Evolutionary conservation across 2,888 invertebrate species (phyloP).

Genomic region (Ypsolopha scabrella): DNA sequence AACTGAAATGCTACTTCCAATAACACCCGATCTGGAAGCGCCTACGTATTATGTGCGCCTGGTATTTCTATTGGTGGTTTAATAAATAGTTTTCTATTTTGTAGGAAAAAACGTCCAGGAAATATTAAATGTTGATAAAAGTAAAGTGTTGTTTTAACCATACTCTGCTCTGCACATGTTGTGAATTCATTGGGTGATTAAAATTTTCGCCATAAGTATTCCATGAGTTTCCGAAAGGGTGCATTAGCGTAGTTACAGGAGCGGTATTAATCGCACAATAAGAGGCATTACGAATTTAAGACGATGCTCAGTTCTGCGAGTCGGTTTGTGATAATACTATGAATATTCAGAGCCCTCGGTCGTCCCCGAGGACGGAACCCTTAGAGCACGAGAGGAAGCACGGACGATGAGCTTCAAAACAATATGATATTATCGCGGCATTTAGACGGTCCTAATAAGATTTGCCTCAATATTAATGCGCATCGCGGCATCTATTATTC

Average conservation of each 20-base stretch:
- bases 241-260: constrained; percentile 20
- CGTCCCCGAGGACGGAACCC: constrained; percentile 60
- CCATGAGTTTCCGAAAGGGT: too few relatives aligned
- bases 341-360: constrained; percentile 57
- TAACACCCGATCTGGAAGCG: constrained; percentile 26
- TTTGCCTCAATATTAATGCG: constrained; percentile 68
- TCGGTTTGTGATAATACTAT: constrained; percentile 61
- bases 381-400: constrained; percentile 62
- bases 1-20: constrained; percentile 56
- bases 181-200: too few relatives aligned
- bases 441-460: constrained; percentile 68
- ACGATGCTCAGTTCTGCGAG: constrained; percentile 51
- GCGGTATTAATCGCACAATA: constrained; percentile 35
- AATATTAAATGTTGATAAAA: too few relatives aligned
- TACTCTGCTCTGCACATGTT: too few relatives aligned
- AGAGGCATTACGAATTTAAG: constrained; percentile 49
- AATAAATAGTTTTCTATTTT: too few relatives aligned
- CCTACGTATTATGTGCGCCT: too few relatives aligned
- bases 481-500: constrained; percentile 64
- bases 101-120: too few relatives aligned
- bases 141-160: too few relatives aligned
- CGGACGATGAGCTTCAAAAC: constrained; percentile 64
- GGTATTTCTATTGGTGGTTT: too few relatives aligned
- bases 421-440: constrained; percentile 67
- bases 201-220: too few relatives aligned